Evolutionary conservation across 2,113 vertebrate species (phyloP).

Genomic region (Cynocephalus volans): DNA sequence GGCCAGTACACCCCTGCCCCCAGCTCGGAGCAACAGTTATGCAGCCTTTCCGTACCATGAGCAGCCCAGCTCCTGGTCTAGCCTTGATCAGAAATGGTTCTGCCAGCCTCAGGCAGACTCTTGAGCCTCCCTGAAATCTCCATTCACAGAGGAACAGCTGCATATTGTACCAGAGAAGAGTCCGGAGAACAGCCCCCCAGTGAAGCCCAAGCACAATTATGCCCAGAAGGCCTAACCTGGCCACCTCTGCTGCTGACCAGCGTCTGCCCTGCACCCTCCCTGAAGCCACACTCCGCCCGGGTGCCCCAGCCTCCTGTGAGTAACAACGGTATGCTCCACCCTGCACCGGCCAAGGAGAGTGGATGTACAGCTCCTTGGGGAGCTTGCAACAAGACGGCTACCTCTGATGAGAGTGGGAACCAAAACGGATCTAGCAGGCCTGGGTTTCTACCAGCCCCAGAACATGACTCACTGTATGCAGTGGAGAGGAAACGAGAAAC

Average conservation of each 20-base stretch:
- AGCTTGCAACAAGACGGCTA: not conserved
- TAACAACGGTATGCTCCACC: conserved; percentile 88
- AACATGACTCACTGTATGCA: not conserved
- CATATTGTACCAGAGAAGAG: conserved; percentile 95
- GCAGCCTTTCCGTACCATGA: conserved; percentile 93
- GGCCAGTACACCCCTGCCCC: conserved; percentile 92
- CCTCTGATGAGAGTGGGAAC: conserved; percentile 91
- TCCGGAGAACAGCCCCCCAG: conserved; percentile 95
- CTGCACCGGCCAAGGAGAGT: conserved; percentile 93
- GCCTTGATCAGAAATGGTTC: conserved; percentile 91
- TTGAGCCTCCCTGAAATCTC: conserved; percentile 86
- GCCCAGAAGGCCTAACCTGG: conserved; percentile 90
- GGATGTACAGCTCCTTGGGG: conserved; percentile 79
- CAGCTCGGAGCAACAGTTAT: conserved; percentile 96
- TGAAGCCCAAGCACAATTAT: conserved; percentile 92
- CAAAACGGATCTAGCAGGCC: conserved; percentile 88
- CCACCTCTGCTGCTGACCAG: conserved; percentile 92
- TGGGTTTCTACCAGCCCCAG: conserved; percentile 83
- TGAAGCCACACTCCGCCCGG: conserved; percentile 94
- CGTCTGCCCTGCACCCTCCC: conserved; percentile 92
- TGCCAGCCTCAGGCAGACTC: conserved; percentile 89
- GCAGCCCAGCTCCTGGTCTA: conserved; percentile 93
- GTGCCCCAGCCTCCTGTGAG: conserved; percentile 88
- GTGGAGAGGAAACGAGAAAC: conserved; percentile 87
- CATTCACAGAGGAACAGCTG: conserved; percentile 93